Evolutionary conservation across 2,113 vertebrate genomes (phyloP).

Genomic region (Neolamprologus modestus): DNA sequence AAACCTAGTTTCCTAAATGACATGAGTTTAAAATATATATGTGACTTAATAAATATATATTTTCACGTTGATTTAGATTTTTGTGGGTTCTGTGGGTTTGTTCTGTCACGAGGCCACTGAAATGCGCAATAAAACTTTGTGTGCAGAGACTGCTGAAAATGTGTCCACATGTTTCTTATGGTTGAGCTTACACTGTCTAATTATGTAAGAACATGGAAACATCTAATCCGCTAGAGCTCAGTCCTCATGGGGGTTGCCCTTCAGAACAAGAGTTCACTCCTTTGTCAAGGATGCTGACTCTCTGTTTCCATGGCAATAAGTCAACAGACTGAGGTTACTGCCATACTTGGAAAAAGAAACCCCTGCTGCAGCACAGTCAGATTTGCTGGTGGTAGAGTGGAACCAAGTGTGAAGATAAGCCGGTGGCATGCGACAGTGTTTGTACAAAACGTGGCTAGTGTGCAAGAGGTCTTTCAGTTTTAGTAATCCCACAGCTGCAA

Average conservation of each 20-base stretch:
- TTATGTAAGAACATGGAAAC: slow-evolving; percentile 22
- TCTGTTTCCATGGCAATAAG: slow-evolving; percentile 27
- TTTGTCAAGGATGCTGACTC: slow-evolving; percentile 28
- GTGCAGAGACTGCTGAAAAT: background rate
- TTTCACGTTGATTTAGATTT: background rate
- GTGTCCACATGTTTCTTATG: background rate
- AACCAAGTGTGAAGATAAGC: slow-evolving; percentile 50
- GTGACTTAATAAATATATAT: background rate
- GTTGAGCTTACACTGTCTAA: background rate
- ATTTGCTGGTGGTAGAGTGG: slow-evolving; percentile 17
- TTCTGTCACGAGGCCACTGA: background rate
- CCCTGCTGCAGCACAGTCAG: background rate
- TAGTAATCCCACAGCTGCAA: background rate
- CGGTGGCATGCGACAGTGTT: background rate
- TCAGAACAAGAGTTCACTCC: slow-evolving; percentile 8
- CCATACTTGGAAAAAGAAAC: slow-evolving; percentile 55
- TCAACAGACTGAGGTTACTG: slow-evolving; percentile 4
- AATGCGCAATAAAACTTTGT: background rate
- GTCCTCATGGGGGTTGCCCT: background rate
- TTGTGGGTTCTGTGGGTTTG: background rate
- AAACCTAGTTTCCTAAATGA: background rate
- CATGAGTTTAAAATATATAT: background rate
- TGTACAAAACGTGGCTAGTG: background rate
- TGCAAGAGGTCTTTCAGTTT: background rate
- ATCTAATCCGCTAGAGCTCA: slow-evolving; percentile 18